Percentiles rank a stretch among this genome's conserved stretches.
phyloP scores from a whole-genome alignment of 2,113 vertebrate genomes.

The Cercopithecus mona region DNA sequence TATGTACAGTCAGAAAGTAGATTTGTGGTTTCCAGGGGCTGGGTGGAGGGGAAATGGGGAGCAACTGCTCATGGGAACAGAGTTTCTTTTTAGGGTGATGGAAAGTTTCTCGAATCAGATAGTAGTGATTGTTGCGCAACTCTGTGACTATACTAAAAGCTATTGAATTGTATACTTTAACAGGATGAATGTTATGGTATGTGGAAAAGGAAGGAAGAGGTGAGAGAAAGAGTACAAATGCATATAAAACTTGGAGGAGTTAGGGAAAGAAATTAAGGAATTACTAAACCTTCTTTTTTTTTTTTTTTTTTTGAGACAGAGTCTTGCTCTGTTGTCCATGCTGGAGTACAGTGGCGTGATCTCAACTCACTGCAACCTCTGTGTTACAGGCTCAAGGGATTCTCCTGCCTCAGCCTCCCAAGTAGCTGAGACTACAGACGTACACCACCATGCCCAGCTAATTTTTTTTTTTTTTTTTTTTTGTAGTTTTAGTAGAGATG shows the following conservation, averaged over 20 bases:
- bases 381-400: too few relatives aligned
- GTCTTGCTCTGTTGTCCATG: too few relatives aligned
- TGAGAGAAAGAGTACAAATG: background rate
- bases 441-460: too few relatives aligned
- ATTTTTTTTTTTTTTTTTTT: too few relatives aligned
- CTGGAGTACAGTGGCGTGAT: too few relatives aligned
- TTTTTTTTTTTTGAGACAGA: too few relatives aligned
- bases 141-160: background rate
- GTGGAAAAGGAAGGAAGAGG: background rate
- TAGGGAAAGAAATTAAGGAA: background rate
- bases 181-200: background rate
- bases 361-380: too few relatives aligned
- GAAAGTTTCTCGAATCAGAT: background rate
- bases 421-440: too few relatives aligned
- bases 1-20: background rate
- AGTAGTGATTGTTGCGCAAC: background rate
- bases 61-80: background rate
- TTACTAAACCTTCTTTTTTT: too few relatives aligned
- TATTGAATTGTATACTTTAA: background rate
- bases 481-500: too few relatives aligned
- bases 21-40: background rate
- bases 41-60: too few relatives aligned
- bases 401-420: too few relatives aligned
- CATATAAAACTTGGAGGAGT: background rate
- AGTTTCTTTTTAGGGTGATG: background rate